Percentiles rank a stretch among this genome's conserved stretches.
Conservation (phyloP, 2,888 invertebrate genomes). For the Caenorhabditis japonica region DNA sequence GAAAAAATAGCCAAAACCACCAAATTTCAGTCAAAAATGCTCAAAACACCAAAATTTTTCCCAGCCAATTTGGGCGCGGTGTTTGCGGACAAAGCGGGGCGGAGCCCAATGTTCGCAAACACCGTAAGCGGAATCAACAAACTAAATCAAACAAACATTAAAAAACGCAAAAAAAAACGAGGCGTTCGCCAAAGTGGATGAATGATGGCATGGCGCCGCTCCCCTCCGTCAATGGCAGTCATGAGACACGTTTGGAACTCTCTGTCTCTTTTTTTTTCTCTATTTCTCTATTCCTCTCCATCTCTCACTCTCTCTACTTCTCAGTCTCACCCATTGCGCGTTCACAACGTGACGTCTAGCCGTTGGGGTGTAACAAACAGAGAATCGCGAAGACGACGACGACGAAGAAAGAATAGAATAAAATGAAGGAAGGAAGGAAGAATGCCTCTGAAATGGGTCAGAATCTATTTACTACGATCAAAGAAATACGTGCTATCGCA, state of each 20-base stretch:
- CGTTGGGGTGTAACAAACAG: slow-evolving; percentile 35
- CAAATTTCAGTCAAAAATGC: too few species aligned
- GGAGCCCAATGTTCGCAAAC: too few species aligned
- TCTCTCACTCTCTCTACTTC: slow-evolving; percentile 9
- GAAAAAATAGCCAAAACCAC: too few species aligned
- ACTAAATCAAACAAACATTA: too few species aligned
- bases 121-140: too few species aligned
- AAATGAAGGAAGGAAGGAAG: neutral
- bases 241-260: slow-evolving; percentile 39
- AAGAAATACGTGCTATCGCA: too few species aligned
- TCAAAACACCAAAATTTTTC: too few species aligned
- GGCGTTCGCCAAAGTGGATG: slow-evolving; percentile 14
- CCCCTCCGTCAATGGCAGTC: slow-evolving; percentile 40
- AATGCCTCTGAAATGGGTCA: slow-evolving; percentile 28
- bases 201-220: slow-evolving; percentile 5
- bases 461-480: slow-evolving; percentile 20
- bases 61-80: too few species aligned
- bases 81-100: too few species aligned
- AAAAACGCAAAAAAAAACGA: slow-evolving; percentile 5
- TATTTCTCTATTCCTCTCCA: slow-evolving; percentile 4
- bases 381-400: neutral
- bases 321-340: slow-evolving; percentile 3
- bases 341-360: slow-evolving; percentile 42
- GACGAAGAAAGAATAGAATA: neutral
- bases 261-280: neutral